Percentiles rank a stretch among this genome's conserved stretches.
phyloP scores from a whole-genome alignment of 2,888 invertebrate species.

The Antitype chi region DNA sequence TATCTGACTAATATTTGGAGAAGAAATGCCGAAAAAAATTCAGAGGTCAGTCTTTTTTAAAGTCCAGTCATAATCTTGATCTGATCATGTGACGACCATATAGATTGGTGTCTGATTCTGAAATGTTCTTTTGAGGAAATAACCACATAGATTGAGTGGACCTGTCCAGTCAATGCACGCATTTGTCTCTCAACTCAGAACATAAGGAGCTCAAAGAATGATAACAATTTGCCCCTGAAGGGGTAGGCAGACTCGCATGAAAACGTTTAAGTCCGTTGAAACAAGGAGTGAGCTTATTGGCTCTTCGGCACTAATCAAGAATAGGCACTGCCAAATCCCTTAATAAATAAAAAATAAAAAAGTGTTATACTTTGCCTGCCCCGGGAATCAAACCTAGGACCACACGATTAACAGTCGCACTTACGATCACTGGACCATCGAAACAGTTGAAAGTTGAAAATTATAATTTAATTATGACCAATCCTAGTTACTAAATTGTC shows the following conservation, averaged over 20 bases:
- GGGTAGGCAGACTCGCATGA: not conserved
- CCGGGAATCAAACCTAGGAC: not conserved
- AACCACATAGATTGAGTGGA: too few species aligned
- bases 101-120: too few species aligned
- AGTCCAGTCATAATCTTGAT: too few species aligned
- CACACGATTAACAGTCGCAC: not conserved
- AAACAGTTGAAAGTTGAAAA: not conserved
- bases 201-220: too few species aligned
- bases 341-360: not conserved
- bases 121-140: too few species aligned
- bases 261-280: not conserved
- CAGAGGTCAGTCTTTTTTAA: too few species aligned
- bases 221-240: not conserved
- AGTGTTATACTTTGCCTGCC: not conserved
- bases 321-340: not conserved
- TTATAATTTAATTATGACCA: slow-evolving; percentile 21
- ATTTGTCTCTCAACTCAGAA: too few species aligned
- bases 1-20: too few species aligned
- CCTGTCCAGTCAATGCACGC: too few species aligned
- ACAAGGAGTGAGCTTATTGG: not conserved
- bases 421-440: not conserved
- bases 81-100: too few species aligned
- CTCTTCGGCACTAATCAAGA: not conserved
- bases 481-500: not conserved
- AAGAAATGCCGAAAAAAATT: too few species aligned